phyloP scores from a whole-genome alignment of 2,113 vertebrate species.

The Salvator merianae region DNA sequence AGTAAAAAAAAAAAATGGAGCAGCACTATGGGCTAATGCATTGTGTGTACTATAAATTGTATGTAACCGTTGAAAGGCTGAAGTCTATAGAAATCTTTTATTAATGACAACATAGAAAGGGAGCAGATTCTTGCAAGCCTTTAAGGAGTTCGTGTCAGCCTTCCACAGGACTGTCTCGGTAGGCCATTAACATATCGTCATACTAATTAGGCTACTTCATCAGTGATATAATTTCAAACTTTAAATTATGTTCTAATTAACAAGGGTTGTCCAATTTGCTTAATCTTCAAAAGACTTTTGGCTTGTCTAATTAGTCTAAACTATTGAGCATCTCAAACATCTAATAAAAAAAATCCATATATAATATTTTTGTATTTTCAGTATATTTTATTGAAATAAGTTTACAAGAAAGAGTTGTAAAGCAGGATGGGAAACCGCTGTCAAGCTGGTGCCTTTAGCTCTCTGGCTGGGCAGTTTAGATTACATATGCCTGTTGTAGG shows the following conservation, averaged over 20 bases:
- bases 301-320: constrained; percentile 82
- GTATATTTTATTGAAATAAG: background rate
- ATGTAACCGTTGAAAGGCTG: constrained; percentile 78
- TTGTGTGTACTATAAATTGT: constrained; percentile 84
- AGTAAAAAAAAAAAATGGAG: constrained; percentile 78
- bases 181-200: constrained; percentile 88
- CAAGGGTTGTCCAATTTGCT: constrained; percentile 88
- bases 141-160: constrained; percentile 80
- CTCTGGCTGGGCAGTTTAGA: background rate
- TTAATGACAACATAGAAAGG: constrained; percentile 80
- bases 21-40: constrained; percentile 78
- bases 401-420: background rate
- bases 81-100: constrained; percentile 85
- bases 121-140: constrained; percentile 75
- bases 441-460: background rate
- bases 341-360: constrained; percentile 68
- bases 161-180: constrained; percentile 75
- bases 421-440: background rate
- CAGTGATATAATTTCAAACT: constrained; percentile 90
- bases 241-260: constrained; percentile 94
- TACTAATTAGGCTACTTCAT: constrained; percentile 89
- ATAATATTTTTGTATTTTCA: constrained; percentile 46
- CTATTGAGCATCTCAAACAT: constrained; percentile 72
- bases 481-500: background rate
- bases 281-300: constrained; percentile 83